Conservation (phyloP, 2,797 vertebrate genomes). For the Crax fasciolata region DNA sequence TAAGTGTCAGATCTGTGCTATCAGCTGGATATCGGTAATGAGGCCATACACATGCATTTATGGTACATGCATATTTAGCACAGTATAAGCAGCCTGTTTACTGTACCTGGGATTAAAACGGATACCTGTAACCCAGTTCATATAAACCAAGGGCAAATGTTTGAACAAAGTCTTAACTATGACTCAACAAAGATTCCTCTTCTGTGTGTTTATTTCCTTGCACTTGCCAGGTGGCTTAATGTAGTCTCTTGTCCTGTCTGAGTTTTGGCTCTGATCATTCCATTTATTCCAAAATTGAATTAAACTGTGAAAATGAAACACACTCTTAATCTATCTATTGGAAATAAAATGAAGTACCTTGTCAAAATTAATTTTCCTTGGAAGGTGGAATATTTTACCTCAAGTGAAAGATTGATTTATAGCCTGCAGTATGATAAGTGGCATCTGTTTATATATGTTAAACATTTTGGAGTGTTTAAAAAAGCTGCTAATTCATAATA, state of each 20-base stretch:
- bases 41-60: not conserved
- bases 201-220: not conserved
- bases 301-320: not conserved
- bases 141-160: not conserved
- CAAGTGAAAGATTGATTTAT: not conserved
- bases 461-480: not conserved
- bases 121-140: not conserved
- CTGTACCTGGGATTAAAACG: not conserved
- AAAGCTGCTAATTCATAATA: not conserved
- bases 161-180: not conserved
- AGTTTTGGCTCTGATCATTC: not conserved
- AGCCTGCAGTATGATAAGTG: not conserved
- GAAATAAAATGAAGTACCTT: not conserved
- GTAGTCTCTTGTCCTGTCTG: not conserved
- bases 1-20: not conserved
- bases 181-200: not conserved
- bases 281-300: not conserved
- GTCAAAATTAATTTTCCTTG: not conserved
- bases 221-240: not conserved
- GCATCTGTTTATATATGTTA: not conserved
- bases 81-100: not conserved
- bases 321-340: not conserved
- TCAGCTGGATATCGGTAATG: not conserved
- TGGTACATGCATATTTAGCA: not conserved
- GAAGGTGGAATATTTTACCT: not conserved